These are phyloP conservation scores for Drosophila formosana DNA, from an alignment of 2,888 invertebrate species.

Conservation along the genomic window DNA sequence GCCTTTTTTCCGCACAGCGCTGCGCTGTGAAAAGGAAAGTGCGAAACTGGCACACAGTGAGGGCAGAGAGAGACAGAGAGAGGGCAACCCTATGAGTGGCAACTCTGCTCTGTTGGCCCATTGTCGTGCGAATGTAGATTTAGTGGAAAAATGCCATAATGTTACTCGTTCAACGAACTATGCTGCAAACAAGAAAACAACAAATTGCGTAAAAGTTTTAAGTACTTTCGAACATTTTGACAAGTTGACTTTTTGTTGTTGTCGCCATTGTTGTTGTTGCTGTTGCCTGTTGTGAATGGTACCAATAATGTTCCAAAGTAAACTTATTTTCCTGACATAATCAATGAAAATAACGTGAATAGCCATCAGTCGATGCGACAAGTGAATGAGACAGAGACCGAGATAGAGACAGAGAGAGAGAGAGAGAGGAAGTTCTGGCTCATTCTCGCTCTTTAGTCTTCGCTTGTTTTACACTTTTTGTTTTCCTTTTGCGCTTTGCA, in stretches of 20 bases:
- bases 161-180: constrained; percentile 50
- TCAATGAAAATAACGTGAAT: constrained; percentile 66
- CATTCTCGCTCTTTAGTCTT: not conserved
- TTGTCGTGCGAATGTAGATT: constrained; percentile 40
- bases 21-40: constrained; percentile 59
- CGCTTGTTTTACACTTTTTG: constrained; percentile 21
- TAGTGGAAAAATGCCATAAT: constrained; percentile 71
- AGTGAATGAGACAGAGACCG: not conserved
- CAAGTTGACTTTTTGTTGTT: constrained; percentile 71
- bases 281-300: constrained; percentile 47
- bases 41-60: constrained; percentile 59
- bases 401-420: not conserved
- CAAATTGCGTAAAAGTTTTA: constrained; percentile 72
- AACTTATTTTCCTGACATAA: constrained; percentile 71
- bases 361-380: constrained; percentile 35
- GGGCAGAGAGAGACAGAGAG: constrained; percentile 8
- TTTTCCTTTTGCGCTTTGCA: not conserved
- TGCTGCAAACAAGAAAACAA: constrained; percentile 51
- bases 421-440: not conserved
- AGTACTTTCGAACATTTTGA: constrained; percentile 78
- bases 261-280: too few species aligned
- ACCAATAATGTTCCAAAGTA: constrained; percentile 71
- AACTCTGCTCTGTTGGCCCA: constrained; percentile 3
- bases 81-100: constrained; percentile 17
- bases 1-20: constrained; percentile 20